Base-by-base conservation (phyloP, 2,113 vertebrate genomes). In the Xerus inauris region DNA sequence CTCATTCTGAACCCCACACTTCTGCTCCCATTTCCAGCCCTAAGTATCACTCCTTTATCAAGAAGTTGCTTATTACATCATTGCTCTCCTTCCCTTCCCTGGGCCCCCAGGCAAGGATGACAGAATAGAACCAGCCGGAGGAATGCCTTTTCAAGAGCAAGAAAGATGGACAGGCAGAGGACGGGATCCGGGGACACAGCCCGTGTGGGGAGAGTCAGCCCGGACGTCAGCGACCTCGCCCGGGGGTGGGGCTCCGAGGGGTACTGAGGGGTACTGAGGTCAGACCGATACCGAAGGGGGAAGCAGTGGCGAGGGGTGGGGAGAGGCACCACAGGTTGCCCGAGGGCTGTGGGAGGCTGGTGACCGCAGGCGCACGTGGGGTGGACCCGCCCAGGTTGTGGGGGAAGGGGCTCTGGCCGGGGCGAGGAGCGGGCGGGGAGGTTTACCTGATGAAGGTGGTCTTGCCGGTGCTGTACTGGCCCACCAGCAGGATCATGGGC, bases 401-500 rank as follows among this genome's bases (percentile, higher is more conserved):
- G 30, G 32, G 38, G 30, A 30, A 1, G 24, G 59, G 22, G 71
- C 22, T 28, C 49, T 5, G 32, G 59, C 9, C 0, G 17, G 22
- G 32, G 45, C 6, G 72, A 8, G 24, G 64, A 7, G 30, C 32
- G 10, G 40, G 38, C n/a, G 11, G 24, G 47, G 67, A 24, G 17
- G 77, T 28, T 62, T 97, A 99, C 98, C 99, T 98, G 98, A 99
- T 99, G 96, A 99, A 99, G n/a, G 99, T 99, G 97, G 99, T 99
- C 98, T 99, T 99, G 59, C 99, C 99, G 47, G 99, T 99, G 94
- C 99, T 99, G 98, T 99, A 99, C 98, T 99, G 99, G 32, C 99
- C 99, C 98, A 99, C 99, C 96, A 99, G 98, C 30, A 99, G 99
- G 87, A 99, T 99, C 99, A 99, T 99, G 84, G 99, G 99, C 98